Base-by-base conservation (phyloP, 2,888 invertebrate genomes). In the Lithophane ornitopus region DNA sequence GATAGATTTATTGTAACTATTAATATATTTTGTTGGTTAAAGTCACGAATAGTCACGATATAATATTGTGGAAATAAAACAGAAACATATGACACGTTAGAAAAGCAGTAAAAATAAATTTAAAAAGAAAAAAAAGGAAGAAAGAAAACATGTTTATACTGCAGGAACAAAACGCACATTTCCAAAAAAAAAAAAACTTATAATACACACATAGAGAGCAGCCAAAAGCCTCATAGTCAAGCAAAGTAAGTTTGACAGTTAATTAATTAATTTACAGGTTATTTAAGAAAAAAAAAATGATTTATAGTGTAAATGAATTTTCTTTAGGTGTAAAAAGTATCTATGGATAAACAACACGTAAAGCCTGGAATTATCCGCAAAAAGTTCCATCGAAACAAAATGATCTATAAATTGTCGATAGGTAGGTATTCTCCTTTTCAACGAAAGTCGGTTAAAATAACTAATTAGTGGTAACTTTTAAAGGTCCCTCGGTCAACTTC, bases 1-100 rank as follows among this genome's bases (percentile, higher is more conserved):
- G 73, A 79, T 81, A 82, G 80, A 91, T 91, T 91, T 91, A 91
- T 91, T 88, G 85, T 85, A 70, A 86, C 88, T 88, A 87, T 82
- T 88, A 87, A 78, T 74, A 79, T 71, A 78, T 80, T 80, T 78
- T 72, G 76, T 69, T 77, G 14, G 46, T 65, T 85, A 8, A 12
- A 54, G 16, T 19, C 34, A 34, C n/a, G 16, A 71, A 54, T 26
- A 26, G 0, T 19, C 22, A 52, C 22, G 3, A 28, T 54, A 54
- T 49, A 16, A 12, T 22, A 4, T 22, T 3, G 19, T 0, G 16
- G 0, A 44, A 22, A 7, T 26, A 39, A 6, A 11, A 12, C 0
- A 16, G 0, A 41, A 39, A 59, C 6, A 14, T 26, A 2, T 1
- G 6, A 22, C 22, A 4, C 2, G 8, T 14, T 39, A 3, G 8